phyloP scores from a whole-genome alignment of 2,113 vertebrate genomes.

The Plotosus lineatus region DNA sequence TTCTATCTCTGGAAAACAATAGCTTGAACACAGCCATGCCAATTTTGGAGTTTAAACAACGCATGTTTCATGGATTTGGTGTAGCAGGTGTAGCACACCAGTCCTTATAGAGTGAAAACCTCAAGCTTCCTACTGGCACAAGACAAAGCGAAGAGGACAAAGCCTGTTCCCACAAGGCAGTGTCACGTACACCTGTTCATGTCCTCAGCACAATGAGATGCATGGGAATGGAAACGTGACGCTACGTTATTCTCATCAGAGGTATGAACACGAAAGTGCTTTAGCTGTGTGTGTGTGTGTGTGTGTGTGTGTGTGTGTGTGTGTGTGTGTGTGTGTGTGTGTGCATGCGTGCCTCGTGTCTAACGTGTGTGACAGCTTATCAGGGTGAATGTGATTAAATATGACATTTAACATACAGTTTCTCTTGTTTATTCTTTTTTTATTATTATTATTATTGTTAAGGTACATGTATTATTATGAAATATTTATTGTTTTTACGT shows the following conservation, averaged over 20 bases:
- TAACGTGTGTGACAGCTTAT: too few relatives aligned
- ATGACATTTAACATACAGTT: too few relatives aligned
- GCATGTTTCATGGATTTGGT: not conserved
- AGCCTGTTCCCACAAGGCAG: not conserved
- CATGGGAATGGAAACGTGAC: slow-evolving; percentile 11
- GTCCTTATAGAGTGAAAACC: not conserved
- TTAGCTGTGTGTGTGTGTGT: too few relatives aligned
- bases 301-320: too few relatives aligned
- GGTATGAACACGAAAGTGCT: slow-evolving; percentile 23
- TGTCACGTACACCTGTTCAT: slow-evolving; percentile 30
- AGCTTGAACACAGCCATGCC: not conserved
- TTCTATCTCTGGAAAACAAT: not conserved
- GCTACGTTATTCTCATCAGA: not conserved
- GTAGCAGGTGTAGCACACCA: slow-evolving; percentile 6
- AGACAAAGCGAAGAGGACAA: slow-evolving; percentile 4
- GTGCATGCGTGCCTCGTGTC: too few relatives aligned
- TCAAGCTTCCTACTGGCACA: not conserved
- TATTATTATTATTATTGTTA: too few relatives aligned
- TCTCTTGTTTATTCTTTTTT: too few relatives aligned
- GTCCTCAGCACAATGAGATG: slow-evolving; percentile 6
- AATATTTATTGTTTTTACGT: too few relatives aligned
- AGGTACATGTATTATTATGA: too few relatives aligned
- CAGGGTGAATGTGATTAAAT: too few relatives aligned
- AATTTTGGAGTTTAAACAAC: not conserved
- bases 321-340: too few relatives aligned